Percentiles rank a stretch among this genome's conserved stretches.
phyloP scores from a whole-genome alignment of 2,113 vertebrate species.

The Lepus timidus region DNA sequence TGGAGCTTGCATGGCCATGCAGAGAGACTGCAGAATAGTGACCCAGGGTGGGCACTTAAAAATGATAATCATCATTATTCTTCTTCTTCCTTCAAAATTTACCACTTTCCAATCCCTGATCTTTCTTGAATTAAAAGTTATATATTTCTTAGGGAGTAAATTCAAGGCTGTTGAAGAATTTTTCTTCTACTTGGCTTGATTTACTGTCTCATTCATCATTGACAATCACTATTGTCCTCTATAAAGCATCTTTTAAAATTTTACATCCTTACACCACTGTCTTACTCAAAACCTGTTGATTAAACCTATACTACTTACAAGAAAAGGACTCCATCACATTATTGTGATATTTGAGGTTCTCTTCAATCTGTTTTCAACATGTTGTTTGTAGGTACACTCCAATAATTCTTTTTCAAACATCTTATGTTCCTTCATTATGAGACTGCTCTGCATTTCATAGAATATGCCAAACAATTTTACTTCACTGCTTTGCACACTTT shows the following conservation, averaged over 20 bases:
- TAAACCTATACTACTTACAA: not conserved
- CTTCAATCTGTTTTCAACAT: not conserved
- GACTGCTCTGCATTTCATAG: not conserved
- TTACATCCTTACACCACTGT: not conserved
- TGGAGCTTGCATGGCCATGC: no score
- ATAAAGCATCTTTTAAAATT: not conserved
- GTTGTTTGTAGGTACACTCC: not conserved
- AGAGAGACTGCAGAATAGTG: not conserved
- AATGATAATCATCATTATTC: not conserved
- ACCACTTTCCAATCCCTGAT: not conserved
- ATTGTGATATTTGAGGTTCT: conserved; percentile 46
- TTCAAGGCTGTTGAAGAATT: not conserved
- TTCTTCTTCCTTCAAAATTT: not conserved
- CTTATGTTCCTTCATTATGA: not conserved
- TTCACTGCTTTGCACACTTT: not conserved
- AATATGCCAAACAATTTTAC: not conserved
- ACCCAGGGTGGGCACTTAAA: not conserved
- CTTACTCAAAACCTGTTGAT: not conserved
- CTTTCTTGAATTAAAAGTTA: not conserved
- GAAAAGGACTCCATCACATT: not conserved
- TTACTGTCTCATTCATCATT: not conserved
- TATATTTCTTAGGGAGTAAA: not conserved
- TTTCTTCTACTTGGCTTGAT: not conserved
- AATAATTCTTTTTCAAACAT: not conserved
- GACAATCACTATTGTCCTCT: not conserved